A percentile compares a stretch with the other conserved stretches of the same genome.
Evolutionary conservation across 2,888 invertebrate genomes (phyloP).

Genomic region (Acleris emargana): DNA sequence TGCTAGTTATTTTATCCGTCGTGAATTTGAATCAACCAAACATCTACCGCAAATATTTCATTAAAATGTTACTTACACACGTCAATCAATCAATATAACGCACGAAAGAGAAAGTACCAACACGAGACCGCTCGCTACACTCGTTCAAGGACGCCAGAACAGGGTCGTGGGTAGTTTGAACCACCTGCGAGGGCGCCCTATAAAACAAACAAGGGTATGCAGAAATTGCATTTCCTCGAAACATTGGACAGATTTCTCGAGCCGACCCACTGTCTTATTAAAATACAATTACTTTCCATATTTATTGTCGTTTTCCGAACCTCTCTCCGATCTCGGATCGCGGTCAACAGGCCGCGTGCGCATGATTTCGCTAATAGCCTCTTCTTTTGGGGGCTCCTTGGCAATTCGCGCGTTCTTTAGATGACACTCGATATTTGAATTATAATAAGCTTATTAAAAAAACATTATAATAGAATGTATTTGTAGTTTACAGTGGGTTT

Average conservation of each 20-base stretch:
- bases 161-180: not conserved
- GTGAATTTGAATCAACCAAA: not conserved
- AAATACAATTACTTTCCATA: slow-evolving; percentile 68
- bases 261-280: slow-evolving; percentile 50
- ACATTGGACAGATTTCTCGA: slow-evolving; percentile 18
- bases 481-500: not conserved
- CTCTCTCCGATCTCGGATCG: slow-evolving; percentile 65
- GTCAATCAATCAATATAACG: slow-evolving; percentile 6
- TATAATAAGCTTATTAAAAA: slow-evolving; percentile 12
- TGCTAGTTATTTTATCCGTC: too few relatives aligned
- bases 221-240: slow-evolving; percentile 23
- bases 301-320: slow-evolving; percentile 64
- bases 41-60: not conserved
- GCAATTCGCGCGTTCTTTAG: slow-evolving; percentile 9
- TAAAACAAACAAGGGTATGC: not conserved
- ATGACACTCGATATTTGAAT: slow-evolving; percentile 9
- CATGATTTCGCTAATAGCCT: slow-evolving; percentile 23
- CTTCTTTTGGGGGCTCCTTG: slow-evolving; percentile 14
- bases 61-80: not conserved
- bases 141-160: slow-evolving; percentile 6
- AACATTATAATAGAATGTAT: not conserved
- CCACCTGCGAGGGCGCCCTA: not conserved
- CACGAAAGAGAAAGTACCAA: slow-evolving; percentile 15
- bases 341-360: slow-evolving; percentile 62
- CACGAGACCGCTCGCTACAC: not conserved